phyloP scores from a whole-genome alignment of 1,140 invertebrate species.

The Xylocopa sonorina region DNA sequence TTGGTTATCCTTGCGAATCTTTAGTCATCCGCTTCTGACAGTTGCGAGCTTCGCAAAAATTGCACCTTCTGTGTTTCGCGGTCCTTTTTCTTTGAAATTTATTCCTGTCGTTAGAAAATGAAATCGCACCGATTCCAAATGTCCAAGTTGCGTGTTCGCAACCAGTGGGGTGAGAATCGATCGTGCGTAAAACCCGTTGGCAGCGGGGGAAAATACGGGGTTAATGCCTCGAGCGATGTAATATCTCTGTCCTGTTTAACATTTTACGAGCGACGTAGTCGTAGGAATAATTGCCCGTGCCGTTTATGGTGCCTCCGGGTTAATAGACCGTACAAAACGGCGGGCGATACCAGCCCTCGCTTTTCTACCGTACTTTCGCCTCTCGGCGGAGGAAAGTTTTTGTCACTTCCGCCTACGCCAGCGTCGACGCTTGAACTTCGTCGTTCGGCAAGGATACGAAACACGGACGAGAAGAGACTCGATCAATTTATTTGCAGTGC shows the following conservation, averaged over 20 bases:
- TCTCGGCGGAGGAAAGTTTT: slow-evolving; percentile 31
- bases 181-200: neutral
- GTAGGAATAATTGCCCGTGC: neutral
- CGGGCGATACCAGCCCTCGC: too few species aligned
- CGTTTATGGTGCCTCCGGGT: neutral
- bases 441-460: neutral
- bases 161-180: neutral
- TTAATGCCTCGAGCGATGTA: neutral
- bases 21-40: too few species aligned
- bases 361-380: slow-evolving; percentile 35
- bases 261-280: neutral
- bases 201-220: too few species aligned
- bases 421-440: slow-evolving; percentile 9
- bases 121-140: neutral
- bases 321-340: neutral
- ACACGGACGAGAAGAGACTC: neutral
- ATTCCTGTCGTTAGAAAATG: neutral
- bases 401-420: slow-evolving; percentile 50
- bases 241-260: neutral
- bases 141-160: neutral
- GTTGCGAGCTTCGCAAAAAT: too few species aligned
- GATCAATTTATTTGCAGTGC: neutral
- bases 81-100: too few species aligned
- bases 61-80: too few species aligned
- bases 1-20: neutral